phyloP scores from a whole-genome alignment of 2,113 vertebrate genomes.

The Oenanthe melanoleuca region DNA sequence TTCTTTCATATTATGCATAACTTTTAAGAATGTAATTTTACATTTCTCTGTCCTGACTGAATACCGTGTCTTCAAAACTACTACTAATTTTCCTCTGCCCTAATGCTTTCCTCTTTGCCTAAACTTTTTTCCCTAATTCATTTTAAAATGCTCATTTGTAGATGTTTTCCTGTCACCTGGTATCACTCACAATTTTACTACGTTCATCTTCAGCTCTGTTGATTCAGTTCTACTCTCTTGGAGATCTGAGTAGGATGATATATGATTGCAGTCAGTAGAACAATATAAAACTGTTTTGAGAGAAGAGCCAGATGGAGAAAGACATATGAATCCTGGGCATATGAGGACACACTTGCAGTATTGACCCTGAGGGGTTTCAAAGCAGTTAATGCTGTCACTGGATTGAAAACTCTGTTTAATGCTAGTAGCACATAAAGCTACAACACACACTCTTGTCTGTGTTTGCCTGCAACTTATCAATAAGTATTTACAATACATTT shows the following conservation, averaged over 20 bases:
- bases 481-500: constrained; percentile 11
- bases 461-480: not conserved
- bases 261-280: not conserved
- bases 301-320: constrained; percentile 45
- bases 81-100: not conserved
- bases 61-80: not conserved
- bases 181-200: not conserved
- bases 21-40: not conserved
- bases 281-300: constrained; percentile 35
- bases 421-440: constrained; percentile 9
- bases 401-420: constrained; percentile 37
- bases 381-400: constrained; percentile 10
- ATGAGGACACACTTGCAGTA: constrained; percentile 11
- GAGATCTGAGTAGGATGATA: not conserved
- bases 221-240: not conserved
- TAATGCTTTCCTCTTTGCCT: not conserved
- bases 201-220: not conserved
- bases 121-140: not conserved
- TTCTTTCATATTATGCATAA: not conserved
- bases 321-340: not conserved
- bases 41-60: not conserved
- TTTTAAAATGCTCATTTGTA: not conserved
- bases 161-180: not conserved
- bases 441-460: not conserved
- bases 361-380: constrained; percentile 1